phyloP scores from a whole-genome alignment of 1,140 invertebrate species.

The Rhopalosiphum maidis region DNA sequence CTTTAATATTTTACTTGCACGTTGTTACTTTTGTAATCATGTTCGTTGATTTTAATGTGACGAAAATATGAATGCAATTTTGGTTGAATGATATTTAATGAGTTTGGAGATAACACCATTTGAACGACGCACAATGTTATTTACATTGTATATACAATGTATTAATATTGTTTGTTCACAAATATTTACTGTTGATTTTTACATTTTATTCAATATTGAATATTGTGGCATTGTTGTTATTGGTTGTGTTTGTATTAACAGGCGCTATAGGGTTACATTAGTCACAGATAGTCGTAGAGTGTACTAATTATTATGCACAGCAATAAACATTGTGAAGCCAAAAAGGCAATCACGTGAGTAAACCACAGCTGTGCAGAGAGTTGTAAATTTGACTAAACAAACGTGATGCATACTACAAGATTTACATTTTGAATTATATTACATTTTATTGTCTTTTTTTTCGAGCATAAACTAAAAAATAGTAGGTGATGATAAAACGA shows the following conservation, averaged over 20 bases:
- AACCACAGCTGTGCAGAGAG: background rate
- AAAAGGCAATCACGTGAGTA: background rate
- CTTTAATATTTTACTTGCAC: background rate
- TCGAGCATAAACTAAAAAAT: background rate
- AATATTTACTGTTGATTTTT: background rate
- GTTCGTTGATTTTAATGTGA: background rate
- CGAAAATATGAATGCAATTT: background rate
- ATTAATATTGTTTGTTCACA: background rate
- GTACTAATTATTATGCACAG: background rate
- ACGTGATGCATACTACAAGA: background rate
- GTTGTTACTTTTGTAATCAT: background rate
- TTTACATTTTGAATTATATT: background rate
- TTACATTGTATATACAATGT: background rate
- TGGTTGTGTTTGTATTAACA: background rate
- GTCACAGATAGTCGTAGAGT: background rate
- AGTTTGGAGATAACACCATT: background rate
- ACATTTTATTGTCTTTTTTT: background rate
- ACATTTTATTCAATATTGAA: background rate
- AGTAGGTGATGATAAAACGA: background rate
- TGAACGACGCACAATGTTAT: background rate
- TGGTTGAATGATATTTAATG: background rate
- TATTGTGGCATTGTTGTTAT: background rate
- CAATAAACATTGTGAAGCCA: background rate
- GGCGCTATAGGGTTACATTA: background rate
- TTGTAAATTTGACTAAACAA: conserved; percentile 12